phyloP scores from a whole-genome alignment of 2,797 vertebrate species.

The Rallus crepitans region DNA sequence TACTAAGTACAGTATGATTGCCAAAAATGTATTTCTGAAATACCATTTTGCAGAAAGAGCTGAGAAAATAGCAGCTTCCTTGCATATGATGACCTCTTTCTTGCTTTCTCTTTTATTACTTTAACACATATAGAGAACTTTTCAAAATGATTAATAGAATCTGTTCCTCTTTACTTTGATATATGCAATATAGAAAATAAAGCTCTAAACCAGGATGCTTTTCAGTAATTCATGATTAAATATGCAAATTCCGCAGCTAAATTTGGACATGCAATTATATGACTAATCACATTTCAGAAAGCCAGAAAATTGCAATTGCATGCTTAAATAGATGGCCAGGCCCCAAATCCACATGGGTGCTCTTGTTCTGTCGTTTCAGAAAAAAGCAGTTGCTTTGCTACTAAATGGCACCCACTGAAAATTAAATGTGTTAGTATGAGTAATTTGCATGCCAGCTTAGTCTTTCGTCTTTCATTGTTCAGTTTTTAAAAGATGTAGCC shows the following conservation, averaged over 20 bases:
- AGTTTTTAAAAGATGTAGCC: not conserved
- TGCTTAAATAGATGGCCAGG: conserved; percentile 69
- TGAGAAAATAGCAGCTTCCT: not conserved
- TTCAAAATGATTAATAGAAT: conserved; percentile 37
- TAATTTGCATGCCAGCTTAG: not conserved
- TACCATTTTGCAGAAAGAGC: not conserved
- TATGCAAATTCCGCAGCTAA: conserved; percentile 70
- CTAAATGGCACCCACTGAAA: conserved; percentile 31
- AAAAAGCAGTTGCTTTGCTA: conserved; percentile 21
- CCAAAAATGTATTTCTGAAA: conserved; percentile 7
- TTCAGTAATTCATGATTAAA: conserved; percentile 70
- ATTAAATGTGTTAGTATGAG: not conserved
- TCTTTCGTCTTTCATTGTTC: not conserved
- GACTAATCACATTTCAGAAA: conserved; percentile 74
- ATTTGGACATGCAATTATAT: conserved; percentile 73
- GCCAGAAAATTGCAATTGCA: conserved; percentile 72
- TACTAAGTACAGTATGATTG: not conserved
- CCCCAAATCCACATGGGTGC: conserved; percentile 28
- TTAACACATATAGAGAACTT: not conserved
- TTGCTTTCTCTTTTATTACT: conserved; percentile 1
- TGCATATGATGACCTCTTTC: not conserved
- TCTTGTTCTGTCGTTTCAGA: conserved; percentile 32
- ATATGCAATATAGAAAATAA: conserved; percentile 45
- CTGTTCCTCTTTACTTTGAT: conserved; percentile 41
- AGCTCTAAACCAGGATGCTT: conserved; percentile 61